phyloP scores from a whole-genome alignment of 2,113 vertebrate species.

The Ophiodon elongatus region DNA sequence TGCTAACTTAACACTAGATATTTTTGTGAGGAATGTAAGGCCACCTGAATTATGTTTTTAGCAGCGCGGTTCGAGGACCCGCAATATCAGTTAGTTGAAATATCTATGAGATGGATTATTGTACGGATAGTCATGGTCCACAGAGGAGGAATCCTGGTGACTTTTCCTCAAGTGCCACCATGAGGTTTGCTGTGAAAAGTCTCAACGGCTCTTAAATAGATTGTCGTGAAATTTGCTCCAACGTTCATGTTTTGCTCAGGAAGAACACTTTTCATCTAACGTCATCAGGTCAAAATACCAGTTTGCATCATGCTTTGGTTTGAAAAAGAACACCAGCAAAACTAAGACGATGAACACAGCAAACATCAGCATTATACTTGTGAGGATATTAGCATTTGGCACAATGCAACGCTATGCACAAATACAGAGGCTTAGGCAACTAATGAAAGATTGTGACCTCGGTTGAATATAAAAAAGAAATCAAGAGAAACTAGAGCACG shows the following conservation, averaged over 20 bases:
- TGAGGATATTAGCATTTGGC: background rate
- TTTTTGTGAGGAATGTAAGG: conserved; percentile 2
- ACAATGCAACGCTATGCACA: too few relatives aligned
- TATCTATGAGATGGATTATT: background rate
- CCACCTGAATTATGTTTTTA: background rate
- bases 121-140: background rate
- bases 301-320: background rate
- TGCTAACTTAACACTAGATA: background rate
- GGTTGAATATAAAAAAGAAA: background rate
- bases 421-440: background rate
- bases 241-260: background rate
- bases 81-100: background rate
- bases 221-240: background rate
- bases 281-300: background rate
- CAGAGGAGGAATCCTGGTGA: background rate
- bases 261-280: background rate
- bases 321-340: background rate
- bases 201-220: background rate
- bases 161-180: background rate
- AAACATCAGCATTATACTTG: background rate
- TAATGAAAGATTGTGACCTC: background rate
- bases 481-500: background rate
- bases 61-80: background rate
- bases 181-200: background rate
- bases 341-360: background rate